Evolutionary conservation across 2,797 vertebrate species (phyloP).

Genomic region (Malurus leucopterus): DNA sequence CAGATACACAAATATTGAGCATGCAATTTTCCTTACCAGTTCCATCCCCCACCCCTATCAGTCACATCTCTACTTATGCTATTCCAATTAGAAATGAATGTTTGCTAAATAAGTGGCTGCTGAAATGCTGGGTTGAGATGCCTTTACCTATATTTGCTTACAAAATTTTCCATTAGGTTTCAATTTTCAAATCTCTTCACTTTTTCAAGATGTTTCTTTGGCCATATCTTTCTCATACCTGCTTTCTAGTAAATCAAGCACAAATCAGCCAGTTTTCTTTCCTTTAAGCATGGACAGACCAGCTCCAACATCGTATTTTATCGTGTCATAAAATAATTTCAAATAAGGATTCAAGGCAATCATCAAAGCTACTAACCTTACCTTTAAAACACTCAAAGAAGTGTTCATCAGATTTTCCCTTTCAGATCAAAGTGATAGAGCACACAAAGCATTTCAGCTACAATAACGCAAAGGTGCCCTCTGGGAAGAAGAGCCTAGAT

Average conservation of each 20-base stretch:
- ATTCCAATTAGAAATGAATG: neutral
- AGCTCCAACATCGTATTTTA: neutral
- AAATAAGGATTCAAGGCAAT: neutral
- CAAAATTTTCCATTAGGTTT: neutral
- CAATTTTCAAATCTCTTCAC: neutral
- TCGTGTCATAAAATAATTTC: neutral
- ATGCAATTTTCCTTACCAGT: neutral
- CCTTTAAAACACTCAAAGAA: neutral
- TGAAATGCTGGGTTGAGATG: neutral
- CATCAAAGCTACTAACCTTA: neutral
- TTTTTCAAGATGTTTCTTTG: neutral
- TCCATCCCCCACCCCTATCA: neutral
- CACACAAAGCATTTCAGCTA: neutral
- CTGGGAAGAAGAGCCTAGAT: constrained; percentile 3
- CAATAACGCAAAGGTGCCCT: neutral
- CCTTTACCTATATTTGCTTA: neutral
- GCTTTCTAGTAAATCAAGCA: neutral
- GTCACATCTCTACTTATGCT: neutral
- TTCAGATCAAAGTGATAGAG: constrained; percentile 1
- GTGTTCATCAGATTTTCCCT: neutral
- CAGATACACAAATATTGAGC: neutral
- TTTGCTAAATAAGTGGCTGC: neutral
- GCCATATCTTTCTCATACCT: neutral
- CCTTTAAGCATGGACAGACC: neutral
- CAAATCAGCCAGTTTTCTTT: neutral